Evolutionary conservation across 2,888 invertebrate genomes (phyloP).

Genomic region (Acanthosepion pharaonis): DNA sequence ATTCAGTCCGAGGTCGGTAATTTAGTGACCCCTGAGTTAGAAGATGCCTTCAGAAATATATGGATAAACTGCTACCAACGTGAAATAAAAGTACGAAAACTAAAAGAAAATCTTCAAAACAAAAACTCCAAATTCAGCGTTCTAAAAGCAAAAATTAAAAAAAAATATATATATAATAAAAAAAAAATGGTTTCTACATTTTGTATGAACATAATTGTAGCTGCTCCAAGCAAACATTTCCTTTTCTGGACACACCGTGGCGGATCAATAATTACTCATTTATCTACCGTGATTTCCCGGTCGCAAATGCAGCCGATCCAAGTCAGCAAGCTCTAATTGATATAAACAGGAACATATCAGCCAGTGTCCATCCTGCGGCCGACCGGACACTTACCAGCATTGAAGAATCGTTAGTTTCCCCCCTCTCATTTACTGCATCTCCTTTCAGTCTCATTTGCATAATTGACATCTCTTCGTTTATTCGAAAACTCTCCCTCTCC

Average conservation of each 20-base stretch:
- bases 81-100: no score
- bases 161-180: neutral
- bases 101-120: no score
- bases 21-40: no score
- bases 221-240: neutral
- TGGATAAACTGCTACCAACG: no score
- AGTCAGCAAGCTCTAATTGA: neutral
- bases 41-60: no score
- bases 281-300: neutral
- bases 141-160: no score
- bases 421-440: neutral
- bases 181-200: neutral
- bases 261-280: neutral
- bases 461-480: neutral
- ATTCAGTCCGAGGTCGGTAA: no score
- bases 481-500: neutral
- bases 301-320: neutral
- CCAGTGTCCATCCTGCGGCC: neutral
- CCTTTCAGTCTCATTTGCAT: neutral
- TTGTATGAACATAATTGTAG: neutral
- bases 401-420: neutral
- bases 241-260: neutral
- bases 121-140: no score
- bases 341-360: neutral
- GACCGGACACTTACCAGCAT: neutral